phyloP scores from a whole-genome alignment of 2,888 invertebrate genomes.

The Caenorhabditis sp. region DNA sequence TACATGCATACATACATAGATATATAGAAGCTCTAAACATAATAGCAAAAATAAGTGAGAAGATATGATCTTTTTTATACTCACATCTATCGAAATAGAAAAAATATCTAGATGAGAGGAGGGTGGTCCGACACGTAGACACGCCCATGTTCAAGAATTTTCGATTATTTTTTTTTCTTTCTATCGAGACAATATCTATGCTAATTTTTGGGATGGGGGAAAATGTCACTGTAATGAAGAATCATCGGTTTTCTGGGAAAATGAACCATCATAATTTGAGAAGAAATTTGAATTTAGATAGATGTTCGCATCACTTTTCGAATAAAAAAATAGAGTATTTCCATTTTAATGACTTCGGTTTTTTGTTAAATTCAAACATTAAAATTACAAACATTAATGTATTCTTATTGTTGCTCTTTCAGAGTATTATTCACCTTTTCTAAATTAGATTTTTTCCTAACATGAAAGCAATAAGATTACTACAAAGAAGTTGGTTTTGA shows the following conservation, averaged over 20 bases:
- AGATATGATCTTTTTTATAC: background rate
- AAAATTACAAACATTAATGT: too few relatives aligned
- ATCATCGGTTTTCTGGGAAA: too few relatives aligned
- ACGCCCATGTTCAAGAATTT: too few relatives aligned
- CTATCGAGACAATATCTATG: background rate
- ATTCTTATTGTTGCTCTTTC: background rate
- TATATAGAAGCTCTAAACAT: too few relatives aligned
- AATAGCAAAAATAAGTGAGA: background rate
- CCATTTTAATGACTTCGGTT: background rate
- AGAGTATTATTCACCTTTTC: too few relatives aligned
- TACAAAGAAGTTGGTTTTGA: too few relatives aligned
- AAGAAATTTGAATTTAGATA: slow-evolving; percentile 2
- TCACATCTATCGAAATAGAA: background rate
- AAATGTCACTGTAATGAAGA: too few relatives aligned
- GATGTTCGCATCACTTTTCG: background rate
- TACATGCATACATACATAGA: too few relatives aligned
- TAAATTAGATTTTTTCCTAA: too few relatives aligned
- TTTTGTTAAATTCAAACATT: too few relatives aligned
- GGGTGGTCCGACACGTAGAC: too few relatives aligned
- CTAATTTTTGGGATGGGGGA: background rate
- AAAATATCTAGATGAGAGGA: background rate
- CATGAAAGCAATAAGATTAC: too few relatives aligned
- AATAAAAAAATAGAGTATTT: background rate
- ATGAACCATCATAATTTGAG: background rate
- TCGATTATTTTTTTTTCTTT: background rate